These are phyloP conservation scores for Spinus olivaceus DNA, from an alignment of 2,797 vertebrate species.

Conservation along the genomic window DNA sequence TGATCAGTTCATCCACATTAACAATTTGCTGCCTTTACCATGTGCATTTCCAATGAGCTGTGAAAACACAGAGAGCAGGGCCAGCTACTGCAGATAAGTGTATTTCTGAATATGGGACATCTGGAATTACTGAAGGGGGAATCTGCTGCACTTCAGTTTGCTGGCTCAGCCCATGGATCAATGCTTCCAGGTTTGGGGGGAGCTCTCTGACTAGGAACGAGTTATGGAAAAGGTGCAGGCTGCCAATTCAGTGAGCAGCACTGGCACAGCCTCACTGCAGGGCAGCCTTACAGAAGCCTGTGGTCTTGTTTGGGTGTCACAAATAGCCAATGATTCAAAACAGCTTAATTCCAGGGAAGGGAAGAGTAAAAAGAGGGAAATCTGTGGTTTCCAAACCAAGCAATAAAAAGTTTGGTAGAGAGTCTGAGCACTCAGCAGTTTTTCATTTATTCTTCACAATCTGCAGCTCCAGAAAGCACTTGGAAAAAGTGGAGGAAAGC, in stretches of 20 bases:
- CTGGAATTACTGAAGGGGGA: slow-evolving; percentile 42
- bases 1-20: neutral
- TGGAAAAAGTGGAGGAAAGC: neutral
- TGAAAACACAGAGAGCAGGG: neutral
- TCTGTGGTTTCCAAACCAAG: slow-evolving; percentile 53
- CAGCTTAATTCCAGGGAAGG: slow-evolving; percentile 21
- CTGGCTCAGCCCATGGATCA: slow-evolving; percentile 15
- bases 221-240: neutral
- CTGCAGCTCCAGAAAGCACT: neutral
- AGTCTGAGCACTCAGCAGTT: slow-evolving; percentile 55
- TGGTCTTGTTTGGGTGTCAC: slow-evolving; percentile 52
- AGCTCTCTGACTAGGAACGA: neutral
- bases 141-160: neutral
- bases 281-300: slow-evolving; percentile 55
- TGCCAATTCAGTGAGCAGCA: slow-evolving; percentile 43
- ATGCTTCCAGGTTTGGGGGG: neutral
- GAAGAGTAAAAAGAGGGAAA: slow-evolving; percentile 33
- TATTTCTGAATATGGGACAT: slow-evolving; percentile 7
- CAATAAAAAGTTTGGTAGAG: slow-evolving; percentile 48
- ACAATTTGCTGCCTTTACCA: neutral
- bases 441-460: slow-evolving; percentile 40
- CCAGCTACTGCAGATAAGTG: neutral
- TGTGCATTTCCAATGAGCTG: neutral
- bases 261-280: slow-evolving; percentile 26
- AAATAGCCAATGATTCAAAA: slow-evolving; percentile 38